Evolutionary conservation across 2,797 vertebrate genomes (phyloP).

Genomic region (Sebastes aleutianus): DNA sequence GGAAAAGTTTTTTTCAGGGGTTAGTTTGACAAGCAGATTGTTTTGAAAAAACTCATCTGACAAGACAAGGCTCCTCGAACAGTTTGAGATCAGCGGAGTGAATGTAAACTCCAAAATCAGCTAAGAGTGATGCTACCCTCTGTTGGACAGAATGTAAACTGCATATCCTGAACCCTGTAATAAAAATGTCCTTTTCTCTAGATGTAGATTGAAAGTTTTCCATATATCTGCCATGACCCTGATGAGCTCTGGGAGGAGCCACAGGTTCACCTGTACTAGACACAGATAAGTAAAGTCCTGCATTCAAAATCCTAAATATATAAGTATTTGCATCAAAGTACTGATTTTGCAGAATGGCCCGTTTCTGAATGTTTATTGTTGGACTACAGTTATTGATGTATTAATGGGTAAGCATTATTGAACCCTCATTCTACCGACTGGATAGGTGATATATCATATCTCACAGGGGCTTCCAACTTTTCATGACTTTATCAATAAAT

Average conservation of each 20-base stretch:
- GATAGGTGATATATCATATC: too few species aligned
- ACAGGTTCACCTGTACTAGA: not conserved
- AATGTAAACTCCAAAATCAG: not conserved
- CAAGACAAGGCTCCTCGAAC: not conserved
- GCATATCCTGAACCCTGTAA: not conserved
- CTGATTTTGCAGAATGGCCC: not conserved
- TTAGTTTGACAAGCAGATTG: not conserved
- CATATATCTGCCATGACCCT: not conserved
- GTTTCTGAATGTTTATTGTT: not conserved
- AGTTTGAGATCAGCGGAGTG: not conserved
- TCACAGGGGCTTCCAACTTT: too few species aligned
- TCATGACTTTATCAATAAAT: too few species aligned
- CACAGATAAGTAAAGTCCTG: not conserved
- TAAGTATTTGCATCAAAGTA: not conserved
- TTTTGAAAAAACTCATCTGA: not conserved
- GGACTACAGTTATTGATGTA: not conserved
- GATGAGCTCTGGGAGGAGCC: not conserved
- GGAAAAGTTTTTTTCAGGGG: not conserved
- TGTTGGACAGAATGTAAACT: constrained; percentile 38
- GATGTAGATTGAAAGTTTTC: not conserved
- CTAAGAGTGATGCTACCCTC: constrained; percentile 25
- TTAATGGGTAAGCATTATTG: not conserved
- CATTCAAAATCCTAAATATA: not conserved
- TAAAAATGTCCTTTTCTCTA: not conserved
- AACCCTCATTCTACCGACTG: too few species aligned